Conservation (phyloP, 2,888 invertebrate species). For the Drosophila barbarae region DNA sequence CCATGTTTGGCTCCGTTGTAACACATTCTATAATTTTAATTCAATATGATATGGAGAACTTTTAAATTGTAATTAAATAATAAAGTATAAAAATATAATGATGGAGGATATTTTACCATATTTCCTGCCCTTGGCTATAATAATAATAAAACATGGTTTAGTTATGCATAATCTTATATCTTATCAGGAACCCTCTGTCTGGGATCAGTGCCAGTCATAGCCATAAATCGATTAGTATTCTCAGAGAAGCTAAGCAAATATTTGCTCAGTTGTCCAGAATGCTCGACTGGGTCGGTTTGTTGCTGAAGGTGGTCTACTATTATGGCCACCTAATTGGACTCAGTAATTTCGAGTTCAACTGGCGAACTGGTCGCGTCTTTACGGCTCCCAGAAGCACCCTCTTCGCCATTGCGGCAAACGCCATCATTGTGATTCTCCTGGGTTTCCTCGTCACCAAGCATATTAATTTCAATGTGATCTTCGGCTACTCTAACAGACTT, state of each 20-base stretch:
- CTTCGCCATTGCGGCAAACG: not conserved
- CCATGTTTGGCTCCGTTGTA: constrained; percentile 37
- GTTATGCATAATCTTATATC: not conserved
- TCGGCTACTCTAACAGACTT: constrained; percentile 12
- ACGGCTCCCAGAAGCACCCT: not conserved
- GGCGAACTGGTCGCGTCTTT: constrained; percentile 11
- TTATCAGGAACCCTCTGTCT: not conserved
- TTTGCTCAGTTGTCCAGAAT: constrained; percentile 12
- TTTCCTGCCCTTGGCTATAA: not conserved
- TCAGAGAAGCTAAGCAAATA: not conserved
- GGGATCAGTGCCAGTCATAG: not conserved
- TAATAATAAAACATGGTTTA: not conserved
- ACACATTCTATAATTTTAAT: constrained; percentile 45
- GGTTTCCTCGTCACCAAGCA: not conserved
- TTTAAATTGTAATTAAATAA: not conserved
- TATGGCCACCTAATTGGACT: constrained; percentile 15
- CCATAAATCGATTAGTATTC: not conserved
- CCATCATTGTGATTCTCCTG: not conserved
- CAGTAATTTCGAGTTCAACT: constrained; percentile 13
- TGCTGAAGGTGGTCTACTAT: not conserved
- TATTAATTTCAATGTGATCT: not conserved
- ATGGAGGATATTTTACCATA: too few relatives aligned
- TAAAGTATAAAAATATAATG: not conserved
- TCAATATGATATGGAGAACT: constrained; percentile 50
- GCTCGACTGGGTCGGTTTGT: not conserved